Percentiles rank a stretch among this genome's conserved stretches.
Conservation (phyloP, 2,888 invertebrate genomes). For the Aplocera efformata region DNA sequence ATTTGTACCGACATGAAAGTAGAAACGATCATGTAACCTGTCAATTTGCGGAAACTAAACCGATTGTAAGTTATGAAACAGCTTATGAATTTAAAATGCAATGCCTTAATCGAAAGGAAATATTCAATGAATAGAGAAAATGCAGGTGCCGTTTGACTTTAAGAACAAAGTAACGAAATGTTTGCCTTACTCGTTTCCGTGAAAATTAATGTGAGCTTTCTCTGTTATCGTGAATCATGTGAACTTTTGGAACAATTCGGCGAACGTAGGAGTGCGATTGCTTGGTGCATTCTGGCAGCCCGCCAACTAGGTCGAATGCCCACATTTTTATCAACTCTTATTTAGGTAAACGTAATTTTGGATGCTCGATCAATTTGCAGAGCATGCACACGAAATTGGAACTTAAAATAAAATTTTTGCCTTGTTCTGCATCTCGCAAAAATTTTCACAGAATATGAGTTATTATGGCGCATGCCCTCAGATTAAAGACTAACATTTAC, state of each 20-base stretch:
- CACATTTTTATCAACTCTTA: conserved; percentile 46
- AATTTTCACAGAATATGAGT: too few species aligned
- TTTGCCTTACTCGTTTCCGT: conserved; percentile 19
- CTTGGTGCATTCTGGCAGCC: conserved; percentile 52
- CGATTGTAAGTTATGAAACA: too few species aligned
- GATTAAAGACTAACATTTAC: too few species aligned
- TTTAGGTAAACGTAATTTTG: conserved; percentile 32
- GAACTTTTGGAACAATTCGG: conserved; percentile 30
- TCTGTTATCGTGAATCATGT: conserved; percentile 23
- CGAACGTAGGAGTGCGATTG: conserved; percentile 32
- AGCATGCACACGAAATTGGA: not conserved
- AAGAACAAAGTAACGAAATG: conserved; percentile 16
- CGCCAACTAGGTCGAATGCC: conserved; percentile 65
- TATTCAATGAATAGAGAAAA: too few species aligned
- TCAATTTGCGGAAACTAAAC: conserved; percentile 1
- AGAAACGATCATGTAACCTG: too few species aligned
- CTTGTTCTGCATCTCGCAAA: too few species aligned
- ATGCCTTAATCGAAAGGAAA: too few species aligned
- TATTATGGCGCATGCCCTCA: too few species aligned
- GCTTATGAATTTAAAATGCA: too few species aligned
- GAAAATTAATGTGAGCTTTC: conserved; percentile 34
- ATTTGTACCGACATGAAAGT: too few species aligned
- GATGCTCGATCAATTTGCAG: conserved; percentile 3
- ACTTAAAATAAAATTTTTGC: too few species aligned
- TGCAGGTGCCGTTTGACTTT: too few species aligned